Percentiles rank a stretch among this genome's conserved stretches.
These are phyloP conservation scores for Therioaphis trifolii DNA, from an alignment of 2,888 invertebrate species.

Conservation along the genomic window DNA sequence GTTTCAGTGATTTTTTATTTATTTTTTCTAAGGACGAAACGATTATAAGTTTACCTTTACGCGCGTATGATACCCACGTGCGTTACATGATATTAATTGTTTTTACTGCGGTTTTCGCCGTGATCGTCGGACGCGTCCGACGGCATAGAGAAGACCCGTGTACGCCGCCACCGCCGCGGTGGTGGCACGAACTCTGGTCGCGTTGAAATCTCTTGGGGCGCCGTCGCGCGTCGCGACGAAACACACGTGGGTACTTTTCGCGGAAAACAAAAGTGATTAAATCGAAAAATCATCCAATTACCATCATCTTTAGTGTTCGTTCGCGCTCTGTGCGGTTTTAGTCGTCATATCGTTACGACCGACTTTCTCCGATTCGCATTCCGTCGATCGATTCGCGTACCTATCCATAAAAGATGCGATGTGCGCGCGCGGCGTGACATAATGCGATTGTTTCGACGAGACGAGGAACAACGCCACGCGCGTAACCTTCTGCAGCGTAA, in stretches of 20 bases:
- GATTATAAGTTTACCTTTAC: neutral
- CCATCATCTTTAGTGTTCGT: too few relatives aligned
- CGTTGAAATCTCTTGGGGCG: too few relatives aligned
- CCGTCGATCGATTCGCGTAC: neutral
- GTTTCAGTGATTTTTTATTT: neutral
- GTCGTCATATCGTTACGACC: neutral
- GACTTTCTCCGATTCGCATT: conserved; percentile 28
- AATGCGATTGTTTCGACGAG: conserved; percentile 23
- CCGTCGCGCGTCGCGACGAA: too few relatives aligned
- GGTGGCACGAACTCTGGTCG: too few relatives aligned
- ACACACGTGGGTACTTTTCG: too few relatives aligned
- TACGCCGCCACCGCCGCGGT: too few relatives aligned
- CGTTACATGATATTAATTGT: too few relatives aligned
- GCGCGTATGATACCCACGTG: too few relatives aligned
- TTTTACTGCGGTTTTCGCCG: too few relatives aligned
- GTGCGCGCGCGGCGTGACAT: too few relatives aligned
- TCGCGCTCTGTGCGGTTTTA: neutral
- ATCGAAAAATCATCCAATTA: neutral
- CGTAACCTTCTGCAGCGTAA: neutral
- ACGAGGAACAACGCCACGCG: neutral
- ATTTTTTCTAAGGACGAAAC: conserved; percentile 31
- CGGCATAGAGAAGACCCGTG: too few relatives aligned
- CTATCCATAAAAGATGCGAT: neutral
- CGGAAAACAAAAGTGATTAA: neutral
- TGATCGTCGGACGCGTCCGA: too few relatives aligned